A percentile compares a stretch with the other conserved stretches of the same genome.
These are phyloP conservation scores for Drosophila navojoa DNA, from an alignment of 1,140 invertebrate genomes.

Conservation along the genomic window DNA sequence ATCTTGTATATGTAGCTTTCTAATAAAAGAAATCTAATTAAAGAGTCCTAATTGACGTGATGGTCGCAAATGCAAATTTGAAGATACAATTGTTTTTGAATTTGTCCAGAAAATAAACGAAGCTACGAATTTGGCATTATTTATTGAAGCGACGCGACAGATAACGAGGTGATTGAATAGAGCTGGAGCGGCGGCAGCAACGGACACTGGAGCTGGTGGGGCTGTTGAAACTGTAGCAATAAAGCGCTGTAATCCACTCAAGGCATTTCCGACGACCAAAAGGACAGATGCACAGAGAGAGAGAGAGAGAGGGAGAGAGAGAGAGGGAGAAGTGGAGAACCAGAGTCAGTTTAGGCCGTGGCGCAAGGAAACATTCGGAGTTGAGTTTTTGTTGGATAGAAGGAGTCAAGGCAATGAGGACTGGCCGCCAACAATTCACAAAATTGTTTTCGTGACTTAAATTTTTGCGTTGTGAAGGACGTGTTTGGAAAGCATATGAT, in stretches of 20 bases:
- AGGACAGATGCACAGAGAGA: constrained; percentile 26
- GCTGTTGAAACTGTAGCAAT: constrained; percentile 40
- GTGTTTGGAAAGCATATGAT: constrained; percentile 84
- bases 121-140: constrained; percentile 48
- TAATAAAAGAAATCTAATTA: constrained; percentile 1
- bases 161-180: constrained; percentile 49
- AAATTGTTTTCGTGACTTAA: constrained; percentile 84
- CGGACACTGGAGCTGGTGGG: neutral
- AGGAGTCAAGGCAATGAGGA: constrained; percentile 33
- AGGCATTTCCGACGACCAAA: constrained; percentile 50
- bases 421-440: constrained; percentile 78
- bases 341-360: constrained; percentile 21
- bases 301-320: neutral
- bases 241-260: constrained; percentile 78
- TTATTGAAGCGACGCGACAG: constrained; percentile 42
- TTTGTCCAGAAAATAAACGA: constrained; percentile 34
- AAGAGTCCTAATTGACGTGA: constrained; percentile 6
- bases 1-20: no score
- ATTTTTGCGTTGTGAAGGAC: constrained; percentile 78
- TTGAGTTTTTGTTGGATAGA: neutral
- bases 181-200: neutral
- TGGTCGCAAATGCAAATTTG: constrained; percentile 42
- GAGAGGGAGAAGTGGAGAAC: neutral
- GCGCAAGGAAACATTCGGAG: neutral
- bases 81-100: constrained; percentile 44